phyloP scores from a whole-genome alignment of 2,113 vertebrate species.

The Apistogramma diplotaenia region DNA sequence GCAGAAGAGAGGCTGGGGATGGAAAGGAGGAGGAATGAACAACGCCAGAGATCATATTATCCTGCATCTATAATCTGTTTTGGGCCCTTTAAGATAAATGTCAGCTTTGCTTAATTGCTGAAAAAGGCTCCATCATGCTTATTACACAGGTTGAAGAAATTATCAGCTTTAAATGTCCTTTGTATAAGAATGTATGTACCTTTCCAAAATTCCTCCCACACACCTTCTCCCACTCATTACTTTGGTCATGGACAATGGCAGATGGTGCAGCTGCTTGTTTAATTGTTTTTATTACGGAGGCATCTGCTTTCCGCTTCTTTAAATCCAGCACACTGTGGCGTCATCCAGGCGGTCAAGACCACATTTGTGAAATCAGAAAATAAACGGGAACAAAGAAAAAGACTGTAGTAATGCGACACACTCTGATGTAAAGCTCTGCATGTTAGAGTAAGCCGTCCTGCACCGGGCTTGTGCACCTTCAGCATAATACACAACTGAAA shows the following conservation, averaged over 20 bases:
- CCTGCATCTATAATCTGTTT: slow-evolving; percentile 21
- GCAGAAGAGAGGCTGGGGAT: background rate
- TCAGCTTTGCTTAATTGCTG: background rate
- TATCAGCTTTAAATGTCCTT: background rate
- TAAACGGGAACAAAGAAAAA: slow-evolving; percentile 14
- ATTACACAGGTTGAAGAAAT: background rate
- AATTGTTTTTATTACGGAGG: slow-evolving; percentile 70
- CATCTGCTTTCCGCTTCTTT: slow-evolving; percentile 70
- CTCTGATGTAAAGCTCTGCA: background rate
- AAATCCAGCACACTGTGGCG: slow-evolving; percentile 33
- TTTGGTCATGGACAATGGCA: slow-evolving; percentile 57
- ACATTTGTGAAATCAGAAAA: slow-evolving; percentile 37
- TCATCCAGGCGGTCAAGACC: slow-evolving; percentile 16
- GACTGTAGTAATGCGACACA: background rate
- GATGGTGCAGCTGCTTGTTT: slow-evolving; percentile 63
- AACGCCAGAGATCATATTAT: background rate
- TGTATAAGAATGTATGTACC: background rate
- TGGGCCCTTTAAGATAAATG: slow-evolving; percentile 5
- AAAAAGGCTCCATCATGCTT: background rate
- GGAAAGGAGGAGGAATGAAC: background rate
- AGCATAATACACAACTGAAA: background rate
- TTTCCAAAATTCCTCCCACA: slow-evolving; percentile 19
- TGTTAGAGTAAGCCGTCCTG: background rate
- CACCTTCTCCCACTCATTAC: slow-evolving; percentile 52
- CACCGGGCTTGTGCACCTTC: background rate